Base-by-base conservation (phyloP, 2,797 vertebrate species). In the Gymnoscopelus braueri region DNA sequence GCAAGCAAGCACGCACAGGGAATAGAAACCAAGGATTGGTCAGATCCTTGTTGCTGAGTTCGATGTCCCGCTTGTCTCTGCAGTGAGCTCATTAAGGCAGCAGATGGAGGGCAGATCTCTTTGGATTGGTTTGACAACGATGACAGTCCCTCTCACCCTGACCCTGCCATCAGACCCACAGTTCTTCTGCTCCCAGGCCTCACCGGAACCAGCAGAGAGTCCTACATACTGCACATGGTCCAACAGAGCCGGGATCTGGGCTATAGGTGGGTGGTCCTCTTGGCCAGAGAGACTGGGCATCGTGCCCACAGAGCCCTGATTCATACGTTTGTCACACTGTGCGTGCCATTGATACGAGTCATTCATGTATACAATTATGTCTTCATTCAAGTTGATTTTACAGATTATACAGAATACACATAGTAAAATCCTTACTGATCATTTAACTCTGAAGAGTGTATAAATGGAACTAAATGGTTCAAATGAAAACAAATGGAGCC, bases 151-250 rank as follows among this genome's bases (percentile, higher is more conserved):
- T 75, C 81, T 85, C 95, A 97, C 75, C 93, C 90, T 0, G 94
- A 99, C 83, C 84, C 93, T 13, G 89, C 91, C 89, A 93, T 89
- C 56, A 94, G 98, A 83, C 98, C 98, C 81, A 99, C 96, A 0
- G 90, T 98, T 79, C 93, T 99, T 71, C 89, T 99, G 56, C 83
- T 99, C 77, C 98, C 98, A 1, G 98, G 98, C 52, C 94, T 99
- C 88, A 99, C 98, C 7, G 98, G 98, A 87, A 98, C 97, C 63
- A 99, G 98, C 93, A 94, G 93, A 67, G 98, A 99, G 88, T 98
- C 97, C 63, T 99, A 99, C 91, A 98, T 99, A 87, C 94, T 99
- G 79, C 97, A 98, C 85, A 98, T 99, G 98, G 94, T 99, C 88
- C 95, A 96, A 61, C 95, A 99, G 88, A 98, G 97, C 12, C 91